A percentile compares a stretch with the other conserved stretches of the same genome.
phyloP scores from a whole-genome alignment of 2,113 vertebrate genomes.

The Actenoides lindsayi region DNA sequence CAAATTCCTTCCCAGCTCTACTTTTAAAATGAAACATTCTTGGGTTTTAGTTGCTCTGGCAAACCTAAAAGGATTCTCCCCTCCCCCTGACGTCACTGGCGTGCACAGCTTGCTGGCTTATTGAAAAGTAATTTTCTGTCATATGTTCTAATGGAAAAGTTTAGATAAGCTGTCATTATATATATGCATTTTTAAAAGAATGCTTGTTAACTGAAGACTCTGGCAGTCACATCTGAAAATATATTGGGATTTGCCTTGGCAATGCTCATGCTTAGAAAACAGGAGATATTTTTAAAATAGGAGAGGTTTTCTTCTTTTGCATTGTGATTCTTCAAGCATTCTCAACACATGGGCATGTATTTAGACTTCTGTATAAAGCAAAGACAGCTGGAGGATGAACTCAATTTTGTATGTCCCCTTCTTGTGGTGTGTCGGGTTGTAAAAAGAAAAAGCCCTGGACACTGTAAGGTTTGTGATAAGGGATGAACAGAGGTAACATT shows the following conservation, averaged over 20 bases:
- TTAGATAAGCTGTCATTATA: conserved; percentile 29
- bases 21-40: conserved; percentile 40
- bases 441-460: not conserved
- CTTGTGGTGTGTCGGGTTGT: not conserved
- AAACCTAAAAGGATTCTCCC: conserved; percentile 45
- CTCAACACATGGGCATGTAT: not conserved
- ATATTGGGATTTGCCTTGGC: not conserved
- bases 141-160: conserved; percentile 51
- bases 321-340: not conserved
- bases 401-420: not conserved
- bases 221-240: conserved; percentile 37
- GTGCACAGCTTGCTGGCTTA: conserved; percentile 11
- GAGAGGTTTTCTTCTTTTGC: not conserved
- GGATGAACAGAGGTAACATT: not conserved
- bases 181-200: not conserved
- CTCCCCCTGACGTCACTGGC: conserved; percentile 46
- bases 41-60: conserved; percentile 53
- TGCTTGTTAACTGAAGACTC: conserved; percentile 7
- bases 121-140: conserved; percentile 66
- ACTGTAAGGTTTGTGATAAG: not conserved
- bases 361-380: not conserved
- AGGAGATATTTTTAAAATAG: not conserved
- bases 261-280: not conserved
- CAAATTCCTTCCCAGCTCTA: not conserved
- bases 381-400: not conserved